Evolutionary conservation across 2,888 invertebrate genomes (phyloP), one percentile per base, ranked within the genome.

Genomic region (Drosophila helvetica): DNA sequence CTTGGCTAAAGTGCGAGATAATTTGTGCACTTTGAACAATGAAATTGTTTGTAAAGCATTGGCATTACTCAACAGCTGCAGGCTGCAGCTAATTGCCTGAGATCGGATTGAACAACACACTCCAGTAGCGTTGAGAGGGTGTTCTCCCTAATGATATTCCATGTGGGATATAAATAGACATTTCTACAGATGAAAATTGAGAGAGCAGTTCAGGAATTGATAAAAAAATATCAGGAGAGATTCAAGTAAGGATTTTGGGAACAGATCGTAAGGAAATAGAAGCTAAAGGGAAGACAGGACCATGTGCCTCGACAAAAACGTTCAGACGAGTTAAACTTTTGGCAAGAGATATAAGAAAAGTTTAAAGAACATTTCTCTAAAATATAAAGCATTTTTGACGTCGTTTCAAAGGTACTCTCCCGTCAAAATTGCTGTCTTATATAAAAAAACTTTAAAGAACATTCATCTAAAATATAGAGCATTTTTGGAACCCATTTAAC

Each of bases 1-100:
- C 15, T 43, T 22, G 8, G 55, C 43, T 17, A 66, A 38, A 38
- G 2, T n/a, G 15, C 15, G 15, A 38, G 2, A 25, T 22, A n/a
- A 19, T 17, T 45, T 65, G n/a, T 59, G 71, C 17, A 71, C 68
- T 72, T 48, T 48, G 18, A 42, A 48, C 55, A 25, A 53, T 57
- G 74, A 25, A 48, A 47, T 71, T 71, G 67, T 54, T 54, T 60
- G 72, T 19, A 19, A 65, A 65, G 38, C 15, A 27, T 53, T 38
- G 15, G 74, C 75, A 54, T 71, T 75, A 75, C 50, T 58, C 75
- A 74, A 67, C 71, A 75, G 57, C 19, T 58, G 67, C 9, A 7
- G 38, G 57, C 19, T 58, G 67, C 9, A 7, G 38, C 50, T 53
- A 54, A 66, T 47, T 58, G 38, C 53, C 33, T 25, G 19, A 19